These are phyloP conservation scores for Apogon talboti DNA, from an alignment of 2,797 vertebrate species.

Conservation along the genomic window DNA sequence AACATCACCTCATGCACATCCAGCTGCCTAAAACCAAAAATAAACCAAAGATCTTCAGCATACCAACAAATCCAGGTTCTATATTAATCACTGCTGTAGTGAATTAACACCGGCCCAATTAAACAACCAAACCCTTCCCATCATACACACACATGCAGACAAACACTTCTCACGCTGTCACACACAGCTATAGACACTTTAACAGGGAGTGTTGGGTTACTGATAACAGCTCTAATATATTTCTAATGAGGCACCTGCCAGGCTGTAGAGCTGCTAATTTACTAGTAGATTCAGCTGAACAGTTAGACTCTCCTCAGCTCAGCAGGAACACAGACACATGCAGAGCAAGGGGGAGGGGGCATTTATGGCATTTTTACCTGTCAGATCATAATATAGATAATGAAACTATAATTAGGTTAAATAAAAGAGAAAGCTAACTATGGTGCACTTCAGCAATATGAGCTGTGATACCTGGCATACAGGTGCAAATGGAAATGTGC, in stretches of 20 bases:
- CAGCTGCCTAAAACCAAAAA: no score
- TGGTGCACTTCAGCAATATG: slow-evolving; percentile 10
- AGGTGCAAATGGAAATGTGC: slow-evolving; percentile 1
- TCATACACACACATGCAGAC: slow-evolving; percentile 8
- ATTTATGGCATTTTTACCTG: slow-evolving; percentile 52
- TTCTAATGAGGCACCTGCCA: slow-evolving; percentile 80
- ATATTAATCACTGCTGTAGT: slow-evolving; percentile 44
- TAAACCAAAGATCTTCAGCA: slow-evolving; percentile 27
- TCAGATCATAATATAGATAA: slow-evolving; percentile 50
- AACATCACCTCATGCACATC: slow-evolving; percentile 7
- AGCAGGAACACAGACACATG: slow-evolving; percentile 61
- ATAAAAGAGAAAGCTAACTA: slow-evolving; percentile 15
- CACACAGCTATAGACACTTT: no score
- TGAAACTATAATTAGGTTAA: slow-evolving; percentile 56
- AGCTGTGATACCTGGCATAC: not conserved
- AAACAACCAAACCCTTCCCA: slow-evolving; percentile 28
- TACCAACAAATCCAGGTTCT: slow-evolving; percentile 43
- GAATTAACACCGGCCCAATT: slow-evolving; percentile 57
- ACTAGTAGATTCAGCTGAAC: slow-evolving; percentile 69
- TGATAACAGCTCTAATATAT: slow-evolving; percentile 78
- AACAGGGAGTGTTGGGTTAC: slow-evolving; percentile 63
- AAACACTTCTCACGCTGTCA: slow-evolving; percentile 9
- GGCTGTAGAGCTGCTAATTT: slow-evolving; percentile 74
- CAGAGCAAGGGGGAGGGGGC: slow-evolving; percentile 34
- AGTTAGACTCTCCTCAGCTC: slow-evolving; percentile 68